Base-by-base conservation (phyloP, 2,888 invertebrate species). In the Notocelia uddmanniana region DNA sequence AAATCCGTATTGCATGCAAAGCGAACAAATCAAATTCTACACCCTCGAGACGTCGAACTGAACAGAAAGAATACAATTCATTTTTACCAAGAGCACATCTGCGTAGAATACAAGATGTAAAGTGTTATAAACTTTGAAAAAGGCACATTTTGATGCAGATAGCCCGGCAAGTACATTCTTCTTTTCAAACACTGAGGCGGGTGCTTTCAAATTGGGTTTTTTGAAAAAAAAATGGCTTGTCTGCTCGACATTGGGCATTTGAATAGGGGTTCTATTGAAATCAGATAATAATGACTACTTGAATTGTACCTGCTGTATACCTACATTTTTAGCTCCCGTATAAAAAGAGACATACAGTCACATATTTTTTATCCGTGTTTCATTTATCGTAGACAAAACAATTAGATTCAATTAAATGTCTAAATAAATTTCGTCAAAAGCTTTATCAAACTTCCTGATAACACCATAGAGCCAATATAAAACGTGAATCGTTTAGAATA, bases 1-100 rank as follows among this genome's bases (percentile, higher is more conserved):
- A 60, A 67, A 60, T 60, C 66, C 66, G 41, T 66, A 45, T 55
- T 68, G 72, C 67, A 72, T 72, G 67, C 37, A 67, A 72, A 72
- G 54, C 48, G 34, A 54, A 18, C 72, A 62, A 72, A 72, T 72
- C 72, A 55, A 68, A 72, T 72, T 60, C 52, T 37, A 62, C 59
- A 50, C 45, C 62, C 62, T 57, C 37, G 60, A 55, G 72, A 72
- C 62, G 23, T 3, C 55, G 66, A 50, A 41, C 26, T 21, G 59
- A 19, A 57, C 13, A 52, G 31, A 57, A 45, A 37, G 31, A 45
- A 54, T 68, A 55, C 60, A 26, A 67, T 72, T 72, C 67, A 55
- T 48, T 72, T 72, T 62, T 57, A 67, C 54, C 37, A 26, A 26
- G 18, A 57, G 48, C 68, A 50, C 52, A 58, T 66, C 26, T 69